phyloP scores from a whole-genome alignment of 2,113 vertebrate genomes.

The Oreochromis tanganicae region DNA sequence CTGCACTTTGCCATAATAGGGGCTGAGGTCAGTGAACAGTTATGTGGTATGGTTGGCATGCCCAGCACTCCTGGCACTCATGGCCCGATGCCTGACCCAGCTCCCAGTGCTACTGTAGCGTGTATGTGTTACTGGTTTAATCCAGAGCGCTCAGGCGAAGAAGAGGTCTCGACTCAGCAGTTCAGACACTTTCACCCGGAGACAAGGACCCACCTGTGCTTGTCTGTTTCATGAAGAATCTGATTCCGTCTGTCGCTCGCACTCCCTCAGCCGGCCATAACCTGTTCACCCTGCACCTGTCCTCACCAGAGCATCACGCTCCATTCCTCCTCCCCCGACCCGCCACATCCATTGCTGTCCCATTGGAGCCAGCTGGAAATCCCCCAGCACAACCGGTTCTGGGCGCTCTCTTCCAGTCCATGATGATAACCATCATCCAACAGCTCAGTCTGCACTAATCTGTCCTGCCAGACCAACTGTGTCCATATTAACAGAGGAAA shows the following conservation, averaged over 20 bases:
- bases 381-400: constrained; percentile 28
- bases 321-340: neutral
- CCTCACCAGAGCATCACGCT: constrained; percentile 23
- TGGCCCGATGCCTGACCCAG: constrained; percentile 6
- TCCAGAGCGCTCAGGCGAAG: constrained; percentile 39
- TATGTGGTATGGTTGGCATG: constrained; percentile 31
- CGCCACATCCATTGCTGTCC: neutral
- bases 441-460: constrained; percentile 1
- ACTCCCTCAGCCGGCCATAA: constrained; percentile 21
- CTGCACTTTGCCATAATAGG: neutral
- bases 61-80: neutral
- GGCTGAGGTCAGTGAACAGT: constrained; percentile 31
- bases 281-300: constrained; percentile 63
- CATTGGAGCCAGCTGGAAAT: constrained; percentile 37
- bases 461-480: neutral
- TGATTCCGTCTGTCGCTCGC: constrained; percentile 13
- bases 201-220: constrained; percentile 67
- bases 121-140: constrained; percentile 31
- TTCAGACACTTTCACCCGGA: constrained; percentile 56
- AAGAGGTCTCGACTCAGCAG: constrained; percentile 54
- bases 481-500: neutral
- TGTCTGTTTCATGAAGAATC: constrained; percentile 48
- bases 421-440: constrained; percentile 5
- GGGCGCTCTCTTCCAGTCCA: neutral
- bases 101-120: neutral